A percentile compares a stretch with the other conserved stretches of the same genome.
Evolutionary conservation across 2,888 invertebrate genomes (phyloP).

Genomic region (Cephus sareptanus): DNA sequence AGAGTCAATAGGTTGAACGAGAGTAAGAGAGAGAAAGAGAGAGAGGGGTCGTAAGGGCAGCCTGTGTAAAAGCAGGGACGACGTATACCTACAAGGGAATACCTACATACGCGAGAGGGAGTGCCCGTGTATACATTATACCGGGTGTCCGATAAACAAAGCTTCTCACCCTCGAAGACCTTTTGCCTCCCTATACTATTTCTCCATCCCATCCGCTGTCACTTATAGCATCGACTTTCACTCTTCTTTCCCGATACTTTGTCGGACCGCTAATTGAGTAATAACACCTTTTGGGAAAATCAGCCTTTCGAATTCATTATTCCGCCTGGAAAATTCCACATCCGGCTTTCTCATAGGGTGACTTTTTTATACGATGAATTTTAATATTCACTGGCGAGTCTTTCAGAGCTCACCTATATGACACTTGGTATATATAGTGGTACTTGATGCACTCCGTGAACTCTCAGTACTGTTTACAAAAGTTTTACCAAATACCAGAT

Average conservation of each 20-base stretch:
- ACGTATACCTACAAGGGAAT: constrained; percentile 2
- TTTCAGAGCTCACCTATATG: not conserved
- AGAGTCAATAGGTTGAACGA: not conserved
- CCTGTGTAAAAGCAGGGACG: not conserved
- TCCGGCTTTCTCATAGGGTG: not conserved
- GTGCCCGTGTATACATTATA: constrained; percentile 8
- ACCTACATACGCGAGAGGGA: not conserved
- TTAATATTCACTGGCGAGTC: not conserved
- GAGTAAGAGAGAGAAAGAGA: not conserved
- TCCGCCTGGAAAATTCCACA: not conserved
- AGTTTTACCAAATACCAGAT: not conserved
- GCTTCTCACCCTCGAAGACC: constrained; percentile 2
- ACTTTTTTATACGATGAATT: not conserved
- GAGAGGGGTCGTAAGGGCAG: not conserved
- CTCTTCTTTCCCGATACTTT: constrained; percentile 6
- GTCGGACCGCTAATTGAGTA: not conserved
- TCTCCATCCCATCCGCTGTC: constrained; percentile 1
- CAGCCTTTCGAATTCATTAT: constrained; percentile 5
- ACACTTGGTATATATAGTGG: not conserved
- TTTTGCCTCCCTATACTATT: not conserved
- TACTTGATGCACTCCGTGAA: not conserved
- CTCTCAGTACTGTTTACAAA: not conserved
- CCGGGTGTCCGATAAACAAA: constrained; percentile 8
- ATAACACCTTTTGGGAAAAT: not conserved
- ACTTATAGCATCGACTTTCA: constrained; percentile 8